Percentiles rank a stretch among this genome's conserved stretches.
Evolutionary conservation across 1,140 invertebrate species (phyloP).

Genomic region (Caenorhabditis tropicalis): DNA sequence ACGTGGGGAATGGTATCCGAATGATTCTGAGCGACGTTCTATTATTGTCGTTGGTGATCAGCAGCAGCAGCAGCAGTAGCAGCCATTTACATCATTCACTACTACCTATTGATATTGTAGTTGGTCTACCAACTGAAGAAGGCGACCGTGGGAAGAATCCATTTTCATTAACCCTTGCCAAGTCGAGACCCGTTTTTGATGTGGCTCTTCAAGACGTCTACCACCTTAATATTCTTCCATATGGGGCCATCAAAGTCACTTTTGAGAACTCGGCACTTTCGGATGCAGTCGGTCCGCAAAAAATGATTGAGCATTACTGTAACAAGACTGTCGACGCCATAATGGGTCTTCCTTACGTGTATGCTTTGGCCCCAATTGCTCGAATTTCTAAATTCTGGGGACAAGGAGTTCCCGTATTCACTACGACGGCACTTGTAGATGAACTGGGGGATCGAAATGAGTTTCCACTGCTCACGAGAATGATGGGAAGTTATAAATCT

Average conservation of each 20-base stretch:
- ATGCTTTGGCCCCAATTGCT: slow-evolving; percentile 86
- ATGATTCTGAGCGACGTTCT: slow-evolving; percentile 38
- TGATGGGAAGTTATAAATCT: slow-evolving; percentile 84
- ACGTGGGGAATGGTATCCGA: slow-evolving; percentile 21
- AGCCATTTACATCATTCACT: background rate
- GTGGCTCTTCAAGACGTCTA: slow-evolving; percentile 67
- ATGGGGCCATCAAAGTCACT: slow-evolving; percentile 59
- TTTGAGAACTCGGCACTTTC: slow-evolving; percentile 68
- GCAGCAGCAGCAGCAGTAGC: slow-evolving; percentile 11
- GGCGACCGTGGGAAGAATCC: slow-evolving; percentile 64
- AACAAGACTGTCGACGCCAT: slow-evolving; percentile 79
- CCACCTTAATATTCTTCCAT: slow-evolving; percentile 60
- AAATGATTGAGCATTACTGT: slow-evolving; percentile 69
- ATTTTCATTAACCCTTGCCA: slow-evolving; percentile 64
- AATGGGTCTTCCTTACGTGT: slow-evolving; percentile 88
- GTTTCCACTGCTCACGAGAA: slow-evolving; percentile 83
- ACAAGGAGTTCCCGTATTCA: slow-evolving; percentile 82
- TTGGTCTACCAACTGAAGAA: slow-evolving; percentile 64
- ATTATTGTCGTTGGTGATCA: slow-evolving; percentile 31
- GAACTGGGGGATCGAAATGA: slow-evolving; percentile 79
- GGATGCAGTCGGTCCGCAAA: slow-evolving; percentile 70
- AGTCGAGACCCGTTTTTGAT: slow-evolving; percentile 70
- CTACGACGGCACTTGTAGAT: slow-evolving; percentile 83
- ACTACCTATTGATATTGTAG: slow-evolving; percentile 70
- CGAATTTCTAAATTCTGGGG: slow-evolving; percentile 85